Conservation (phyloP, 2,797 vertebrate genomes). For the Hydrolagus colliei region DNA sequence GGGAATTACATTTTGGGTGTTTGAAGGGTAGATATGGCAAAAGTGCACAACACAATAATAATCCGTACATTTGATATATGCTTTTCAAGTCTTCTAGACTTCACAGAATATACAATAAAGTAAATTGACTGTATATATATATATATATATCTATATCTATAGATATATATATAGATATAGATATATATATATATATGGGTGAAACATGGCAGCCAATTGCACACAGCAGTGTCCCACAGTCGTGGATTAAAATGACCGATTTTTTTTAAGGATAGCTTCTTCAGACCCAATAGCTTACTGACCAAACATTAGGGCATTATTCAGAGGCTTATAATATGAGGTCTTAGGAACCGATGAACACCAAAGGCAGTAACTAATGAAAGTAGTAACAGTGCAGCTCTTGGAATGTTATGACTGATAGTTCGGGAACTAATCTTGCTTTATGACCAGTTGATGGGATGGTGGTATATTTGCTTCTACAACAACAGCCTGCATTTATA, state of each 20-base stretch:
- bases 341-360: background rate
- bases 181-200: too few relatives aligned
- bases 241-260: too few relatives aligned
- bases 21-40: background rate
- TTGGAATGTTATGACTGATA: conserved; percentile 8
- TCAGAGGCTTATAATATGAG: background rate
- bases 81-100: too few relatives aligned
- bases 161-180: too few relatives aligned
- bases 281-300: background rate
- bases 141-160: too few relatives aligned
- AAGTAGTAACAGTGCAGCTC: too few relatives aligned
- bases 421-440: conserved; percentile 15
- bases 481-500: too few relatives aligned
- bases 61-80: too few relatives aligned
- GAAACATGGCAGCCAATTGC: too few relatives aligned
- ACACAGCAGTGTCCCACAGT: too few relatives aligned
- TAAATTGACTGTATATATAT: too few relatives aligned
- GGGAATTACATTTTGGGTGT: background rate
- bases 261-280: background rate
- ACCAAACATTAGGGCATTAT: background rate
- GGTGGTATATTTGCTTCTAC: background rate
- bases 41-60: background rate
- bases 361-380: background rate
- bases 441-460: background rate
- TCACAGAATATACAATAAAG: too few relatives aligned